A percentile compares a stretch with the other conserved stretches of the same genome.
These are phyloP conservation scores for Heteromyza rotundicornis DNA, from an alignment of 2,888 invertebrate species.

Conservation along the genomic window DNA sequence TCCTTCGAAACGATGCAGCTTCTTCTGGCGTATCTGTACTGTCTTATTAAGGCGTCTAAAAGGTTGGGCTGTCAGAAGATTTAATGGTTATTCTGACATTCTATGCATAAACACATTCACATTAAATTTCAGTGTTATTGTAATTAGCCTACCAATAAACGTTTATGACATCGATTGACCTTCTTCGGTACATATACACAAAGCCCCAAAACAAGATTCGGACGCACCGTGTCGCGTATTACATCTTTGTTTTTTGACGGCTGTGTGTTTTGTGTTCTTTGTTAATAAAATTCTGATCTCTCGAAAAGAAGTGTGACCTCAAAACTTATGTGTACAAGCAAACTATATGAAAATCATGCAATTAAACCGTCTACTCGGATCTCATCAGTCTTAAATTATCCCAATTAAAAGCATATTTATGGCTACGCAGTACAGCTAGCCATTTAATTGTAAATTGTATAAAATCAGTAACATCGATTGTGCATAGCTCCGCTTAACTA, in stretches of 20 bases:
- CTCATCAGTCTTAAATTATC: background rate
- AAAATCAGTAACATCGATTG: no score
- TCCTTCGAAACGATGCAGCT: no score
- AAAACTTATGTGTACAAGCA: background rate
- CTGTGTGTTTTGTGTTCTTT: background rate
- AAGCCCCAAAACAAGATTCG: background rate
- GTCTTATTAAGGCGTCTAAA: no score
- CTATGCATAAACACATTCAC: background rate
- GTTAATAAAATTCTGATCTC: background rate
- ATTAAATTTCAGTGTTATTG: background rate
- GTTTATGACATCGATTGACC: conserved; percentile 4
- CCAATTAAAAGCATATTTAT: conserved; percentile 9
- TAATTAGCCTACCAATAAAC: background rate
- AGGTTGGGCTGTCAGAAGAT: no score
- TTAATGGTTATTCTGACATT: no score
- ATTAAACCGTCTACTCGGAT: background rate
- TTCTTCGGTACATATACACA: background rate
- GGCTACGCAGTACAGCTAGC: no score
- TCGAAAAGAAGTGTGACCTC: background rate
- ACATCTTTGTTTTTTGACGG: background rate
- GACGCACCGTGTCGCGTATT: background rate
- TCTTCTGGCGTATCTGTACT: no score
- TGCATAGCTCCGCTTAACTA: no score
- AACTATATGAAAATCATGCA: background rate
- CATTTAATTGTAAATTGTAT: no score